Base-by-base conservation (phyloP, 2,113 vertebrate genomes). In the Daubentonia madagascariensis region DNA sequence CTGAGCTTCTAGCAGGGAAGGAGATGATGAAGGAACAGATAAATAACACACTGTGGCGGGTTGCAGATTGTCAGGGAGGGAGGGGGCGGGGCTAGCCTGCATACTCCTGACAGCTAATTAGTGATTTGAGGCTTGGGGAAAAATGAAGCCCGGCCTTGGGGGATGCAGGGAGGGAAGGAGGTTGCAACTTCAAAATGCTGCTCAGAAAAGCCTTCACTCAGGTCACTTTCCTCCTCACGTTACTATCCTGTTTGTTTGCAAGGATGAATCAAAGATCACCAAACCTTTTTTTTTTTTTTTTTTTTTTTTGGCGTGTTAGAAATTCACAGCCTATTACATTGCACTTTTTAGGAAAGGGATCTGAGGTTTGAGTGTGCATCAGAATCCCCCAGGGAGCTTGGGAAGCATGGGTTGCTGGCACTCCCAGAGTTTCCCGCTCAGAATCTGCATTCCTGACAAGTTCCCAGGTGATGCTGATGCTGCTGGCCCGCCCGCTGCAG, bases 31-130 rank as follows among this genome's bases (percentile, higher is more conserved):
- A 9, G 22, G 37, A n/a, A 23, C 11, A 2, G 37, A 8, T 5
- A 23, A 35, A 54, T 6, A 48, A n/a, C 50, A 40, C 23, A 16
- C n/a, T n/a, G n/a, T n/a, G n/a, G n/a, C 37, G 20, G 70, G 45
- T 76, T 37, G 4, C 45, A 22, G 68, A n/a, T 75, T 50, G 35
- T 37, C 52, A 14, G 32, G 45, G 67, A 37, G 67, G 57, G 83
- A 86, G 48, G 86, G 85, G 75, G 23, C 59, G 0, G 0, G 84
- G 78, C 28, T 43, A 2, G 50, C 91, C 40, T 10, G 28, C 86
- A 23, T 0, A 43, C 59, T 68, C n/a, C 85, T 93, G 93, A 91
- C 76, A 96, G 93, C 95, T 54, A 5, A 6, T 54, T 18, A 6
- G 54, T 5, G 1, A 20, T 11, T 1, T 3, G 52, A 1, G 52